Base-by-base conservation (phyloP, 2,113 vertebrate species). In the Picathartes gymnocephalus region DNA sequence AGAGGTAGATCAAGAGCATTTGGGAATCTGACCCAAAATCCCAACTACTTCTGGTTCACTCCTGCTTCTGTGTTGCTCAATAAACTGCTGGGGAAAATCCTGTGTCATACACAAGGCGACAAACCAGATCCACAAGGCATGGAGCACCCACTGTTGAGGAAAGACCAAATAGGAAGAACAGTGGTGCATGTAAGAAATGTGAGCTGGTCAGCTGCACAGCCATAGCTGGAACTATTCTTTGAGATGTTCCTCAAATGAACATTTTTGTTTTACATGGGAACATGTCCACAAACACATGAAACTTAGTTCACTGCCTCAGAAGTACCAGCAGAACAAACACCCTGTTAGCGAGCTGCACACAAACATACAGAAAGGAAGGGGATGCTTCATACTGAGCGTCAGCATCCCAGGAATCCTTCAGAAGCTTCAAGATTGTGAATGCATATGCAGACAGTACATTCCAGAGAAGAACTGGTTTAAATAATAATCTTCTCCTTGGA, bases 311-410 rank as follows among this genome's bases (percentile, higher is more conserved):
- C 48, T 54, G 48, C 69, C 61, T 48, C 70, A 84, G 48, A 80
- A 81, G 53, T 28, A 76, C 20, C 45, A 60, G 21, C 2, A 74
- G 47, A 58, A 87, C 57, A 79, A 87, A 64, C 4, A 51, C 3
- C 5, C 33, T 56, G 17, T 40, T 61, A 0, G 2, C 37, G 35
- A 0, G 0, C 58, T 56, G 40, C 5, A 6, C 16, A 51, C 31
- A 66, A 40, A 68, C 3, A 2, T 17, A 53, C 31, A 84, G 42
- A 85, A 81, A 62, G 42, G n/a, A 92, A 71, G 31, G 57, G 9
- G 7, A 48, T 19, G 19, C 53, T 35, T 79, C 37, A 28, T 22
- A 47, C 13, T 48, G 35, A 45, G 66, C 60, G 19, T 28, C 2
- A 1, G 12, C 10, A 45, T n/a, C 57, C 40, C 54, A 71, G 44